These are phyloP conservation scores for Nannoperca obscura DNA, from an alignment of 2,797 vertebrate species.

Conservation along the genomic window DNA sequence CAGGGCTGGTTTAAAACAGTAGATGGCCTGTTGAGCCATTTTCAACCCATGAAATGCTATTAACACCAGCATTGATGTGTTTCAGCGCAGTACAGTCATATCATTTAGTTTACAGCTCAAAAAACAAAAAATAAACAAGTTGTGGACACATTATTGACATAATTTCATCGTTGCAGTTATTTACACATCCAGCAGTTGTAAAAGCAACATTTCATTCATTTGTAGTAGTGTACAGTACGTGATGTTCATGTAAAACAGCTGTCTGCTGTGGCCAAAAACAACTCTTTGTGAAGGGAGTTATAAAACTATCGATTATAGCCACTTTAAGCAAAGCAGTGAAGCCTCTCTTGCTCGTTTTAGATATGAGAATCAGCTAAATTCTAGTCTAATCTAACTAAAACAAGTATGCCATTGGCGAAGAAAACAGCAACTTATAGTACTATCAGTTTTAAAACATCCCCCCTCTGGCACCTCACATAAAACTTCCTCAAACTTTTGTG, in stretches of 20 bases:
- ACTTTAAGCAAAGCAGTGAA: neutral
- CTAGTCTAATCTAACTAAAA: too few species aligned
- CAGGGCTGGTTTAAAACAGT: too few species aligned
- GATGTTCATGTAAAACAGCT: neutral
- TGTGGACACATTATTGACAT: neutral
- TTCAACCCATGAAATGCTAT: too few species aligned
- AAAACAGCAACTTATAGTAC: slow-evolving; percentile 5
- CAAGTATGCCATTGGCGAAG: too few species aligned
- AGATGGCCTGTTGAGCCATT: too few species aligned
- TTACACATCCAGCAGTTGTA: neutral
- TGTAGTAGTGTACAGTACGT: neutral
- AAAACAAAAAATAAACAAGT: neutral
- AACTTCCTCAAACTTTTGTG: slow-evolving; percentile 24
- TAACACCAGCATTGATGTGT: too few species aligned
- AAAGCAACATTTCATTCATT: neutral
- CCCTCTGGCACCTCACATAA: neutral
- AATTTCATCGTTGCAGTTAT: neutral
- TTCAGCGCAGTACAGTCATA: too few species aligned
- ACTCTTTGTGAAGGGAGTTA: neutral
- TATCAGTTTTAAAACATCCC: slow-evolving; percentile 21
- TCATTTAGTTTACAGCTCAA: too few species aligned
- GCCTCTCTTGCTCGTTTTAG: slow-evolving; percentile 5
- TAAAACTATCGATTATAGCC: neutral
- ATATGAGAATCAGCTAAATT: neutral
- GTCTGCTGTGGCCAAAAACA: neutral